Evolutionary conservation across 2,797 vertebrate species (phyloP), one percentile per base, ranked within the genome.

Genomic region (Melanogrammus aeglefinus): DNA sequence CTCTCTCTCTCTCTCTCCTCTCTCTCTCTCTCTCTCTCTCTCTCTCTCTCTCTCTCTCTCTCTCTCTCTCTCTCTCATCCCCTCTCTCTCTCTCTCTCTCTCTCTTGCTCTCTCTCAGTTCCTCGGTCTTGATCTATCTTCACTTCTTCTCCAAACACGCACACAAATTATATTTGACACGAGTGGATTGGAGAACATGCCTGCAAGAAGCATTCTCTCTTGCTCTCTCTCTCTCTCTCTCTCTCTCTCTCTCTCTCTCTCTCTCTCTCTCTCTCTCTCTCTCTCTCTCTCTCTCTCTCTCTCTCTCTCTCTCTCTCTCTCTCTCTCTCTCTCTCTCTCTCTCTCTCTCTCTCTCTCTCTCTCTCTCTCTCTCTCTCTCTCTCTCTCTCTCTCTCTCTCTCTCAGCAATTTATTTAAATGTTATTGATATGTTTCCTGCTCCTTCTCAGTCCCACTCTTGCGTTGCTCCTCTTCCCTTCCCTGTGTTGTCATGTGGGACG

Each of bases 101-200:
- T n/a, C n/a, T n/a, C n/a, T 71, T 21, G 74, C 51, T 7, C 44
- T 21, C 36, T 36, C 33, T 6, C 6, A 18, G 16, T 51, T 6
- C 76, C 71, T 72, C 66, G 21, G 72, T 69, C 7, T 47, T n/a
- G 24, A 8, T 75, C 39, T 47, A 24, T 13, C 74, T 16, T 41
- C 27, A 27, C 27, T 29, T 29, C 27, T 14, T 16, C n/a, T 33
- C 10, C 41, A 44, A 44, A 44, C 41, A 44, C 41, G 14, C 41
- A 44, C 41, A 44, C 41, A 16, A 44, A 44, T 4, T 13, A 76
- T 72, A 82, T 80, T 84, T 84, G 88, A 86, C 84, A 81, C 38
- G 73, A 78, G 76, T 75, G 69, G 77, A 85, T 76, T 78, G 24
- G 18, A 27, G 83, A 78, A 82, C 73, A 73, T 80, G 63, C 41